phyloP scores from a whole-genome alignment of 2,797 vertebrate species.

The Aulostomus chinensis region DNA sequence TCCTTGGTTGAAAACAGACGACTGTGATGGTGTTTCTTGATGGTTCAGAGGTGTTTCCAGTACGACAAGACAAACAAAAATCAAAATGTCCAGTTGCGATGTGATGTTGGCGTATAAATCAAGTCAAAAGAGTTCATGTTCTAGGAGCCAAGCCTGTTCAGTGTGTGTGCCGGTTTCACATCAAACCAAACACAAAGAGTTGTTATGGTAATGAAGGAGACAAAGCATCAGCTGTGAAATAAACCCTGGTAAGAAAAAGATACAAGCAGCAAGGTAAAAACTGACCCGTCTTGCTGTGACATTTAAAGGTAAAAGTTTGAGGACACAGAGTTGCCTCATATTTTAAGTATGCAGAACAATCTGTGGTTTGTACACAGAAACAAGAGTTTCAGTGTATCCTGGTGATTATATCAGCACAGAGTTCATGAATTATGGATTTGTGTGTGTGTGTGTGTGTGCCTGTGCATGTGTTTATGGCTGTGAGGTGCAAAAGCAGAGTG shows the following conservation, averaged over 20 bases:
- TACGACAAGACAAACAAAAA: no score
- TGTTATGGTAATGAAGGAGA: no score
- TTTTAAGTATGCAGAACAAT: not conserved
- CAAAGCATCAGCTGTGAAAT: no score
- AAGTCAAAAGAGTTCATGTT: no score
- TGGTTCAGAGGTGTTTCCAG: no score
- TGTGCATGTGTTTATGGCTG: constrained; percentile 6
- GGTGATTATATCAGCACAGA: constrained; percentile 9
- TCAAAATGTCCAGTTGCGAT: no score
- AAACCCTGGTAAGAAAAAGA: not conserved
- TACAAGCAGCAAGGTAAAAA: not conserved
- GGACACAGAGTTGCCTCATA: not conserved
- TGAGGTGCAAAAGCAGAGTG: constrained; percentile 11
- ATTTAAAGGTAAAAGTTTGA: not conserved
- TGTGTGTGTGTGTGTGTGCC: constrained; percentile 4
- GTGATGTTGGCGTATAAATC: no score
- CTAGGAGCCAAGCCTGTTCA: no score
- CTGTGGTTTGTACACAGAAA: not conserved
- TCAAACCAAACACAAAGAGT: no score
- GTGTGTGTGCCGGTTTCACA: no score
- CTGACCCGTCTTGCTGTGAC: not conserved
- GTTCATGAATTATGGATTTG: constrained; percentile 21
- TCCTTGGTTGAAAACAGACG: no score
- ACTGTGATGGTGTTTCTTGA: no score
- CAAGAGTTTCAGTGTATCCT: constrained; percentile 10